Percentiles rank a stretch among this genome's conserved stretches.
Conservation (phyloP, 2,888 invertebrate genomes). For the Patella depressa region DNA sequence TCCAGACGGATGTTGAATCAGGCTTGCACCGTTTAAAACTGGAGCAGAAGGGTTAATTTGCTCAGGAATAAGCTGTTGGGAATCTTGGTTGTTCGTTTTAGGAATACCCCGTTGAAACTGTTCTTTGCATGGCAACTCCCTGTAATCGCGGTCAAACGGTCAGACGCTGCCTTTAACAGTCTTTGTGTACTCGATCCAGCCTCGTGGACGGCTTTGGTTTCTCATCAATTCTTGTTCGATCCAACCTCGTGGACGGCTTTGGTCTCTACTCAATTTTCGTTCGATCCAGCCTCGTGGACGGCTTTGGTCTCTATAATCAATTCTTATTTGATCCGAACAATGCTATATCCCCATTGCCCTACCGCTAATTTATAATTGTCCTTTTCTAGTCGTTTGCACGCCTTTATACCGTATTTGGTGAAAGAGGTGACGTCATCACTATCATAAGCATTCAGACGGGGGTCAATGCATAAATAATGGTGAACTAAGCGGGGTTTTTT, state of each 20-base stretch:
- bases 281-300: no score
- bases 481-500: neutral
- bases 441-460: neutral
- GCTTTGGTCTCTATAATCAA: constrained; percentile 12
- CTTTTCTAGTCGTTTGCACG: neutral
- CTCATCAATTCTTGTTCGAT: neutral
- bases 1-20: neutral
- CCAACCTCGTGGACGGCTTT: neutral
- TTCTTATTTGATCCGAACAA: constrained; percentile 15
- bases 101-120: constrained; percentile 18
- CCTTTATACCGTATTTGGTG: neutral
- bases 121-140: constrained; percentile 17
- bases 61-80: constrained; percentile 20
- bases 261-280: neutral
- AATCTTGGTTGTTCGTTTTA: constrained; percentile 14
- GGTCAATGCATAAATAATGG: neutral
- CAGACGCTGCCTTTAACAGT: constrained; percentile 26
- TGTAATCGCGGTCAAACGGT: constrained; percentile 27
- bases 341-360: constrained; percentile 17
- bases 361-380: neutral
- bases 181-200: constrained; percentile 21
- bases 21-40: neutral
- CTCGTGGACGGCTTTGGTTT: neutral
- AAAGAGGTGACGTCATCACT: neutral
- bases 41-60: neutral